Evolutionary conservation across 2,888 invertebrate genomes (phyloP).

Genomic region (Yponomeuta malinellus): DNA sequence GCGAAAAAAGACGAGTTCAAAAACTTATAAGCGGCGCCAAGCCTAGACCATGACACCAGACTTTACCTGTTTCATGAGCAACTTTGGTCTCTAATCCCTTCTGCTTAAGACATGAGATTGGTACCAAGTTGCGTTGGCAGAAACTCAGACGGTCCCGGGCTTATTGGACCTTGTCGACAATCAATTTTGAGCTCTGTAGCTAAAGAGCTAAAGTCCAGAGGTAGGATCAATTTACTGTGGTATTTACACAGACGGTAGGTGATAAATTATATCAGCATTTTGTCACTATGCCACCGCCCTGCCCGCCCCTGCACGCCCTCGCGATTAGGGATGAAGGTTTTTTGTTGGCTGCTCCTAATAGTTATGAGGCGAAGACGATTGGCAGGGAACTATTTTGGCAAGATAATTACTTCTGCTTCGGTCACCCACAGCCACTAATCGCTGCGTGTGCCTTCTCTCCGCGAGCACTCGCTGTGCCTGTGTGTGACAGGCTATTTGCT

Average conservation of each 20-base stretch:
- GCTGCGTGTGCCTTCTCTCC: no score
- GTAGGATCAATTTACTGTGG: neutral
- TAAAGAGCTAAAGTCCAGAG: neutral
- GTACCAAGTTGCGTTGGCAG: neutral
- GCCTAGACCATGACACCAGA: neutral
- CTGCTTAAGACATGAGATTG: neutral
- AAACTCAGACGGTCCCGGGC: neutral
- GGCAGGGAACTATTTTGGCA: no score
- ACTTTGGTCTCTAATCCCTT: neutral
- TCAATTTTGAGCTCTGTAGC: neutral
- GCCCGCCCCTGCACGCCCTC: constrained; percentile 32
- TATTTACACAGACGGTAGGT: neutral
- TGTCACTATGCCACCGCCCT: constrained; percentile 56
- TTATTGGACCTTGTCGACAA: neutral
- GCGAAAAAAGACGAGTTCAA: neutral
- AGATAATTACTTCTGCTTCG: no score
- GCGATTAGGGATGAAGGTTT: constrained; percentile 4
- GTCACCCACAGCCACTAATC: no score
- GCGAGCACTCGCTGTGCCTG: no score
- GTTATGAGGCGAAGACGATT: no score
- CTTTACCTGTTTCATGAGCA: neutral
- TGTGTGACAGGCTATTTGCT: no score
- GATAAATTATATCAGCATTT: constrained; percentile 60
- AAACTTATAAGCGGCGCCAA: neutral
- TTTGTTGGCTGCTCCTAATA: neutral